These are phyloP conservation scores for Craniophora ligustri DNA, from an alignment of 2,888 invertebrate species.

Conservation along the genomic window DNA sequence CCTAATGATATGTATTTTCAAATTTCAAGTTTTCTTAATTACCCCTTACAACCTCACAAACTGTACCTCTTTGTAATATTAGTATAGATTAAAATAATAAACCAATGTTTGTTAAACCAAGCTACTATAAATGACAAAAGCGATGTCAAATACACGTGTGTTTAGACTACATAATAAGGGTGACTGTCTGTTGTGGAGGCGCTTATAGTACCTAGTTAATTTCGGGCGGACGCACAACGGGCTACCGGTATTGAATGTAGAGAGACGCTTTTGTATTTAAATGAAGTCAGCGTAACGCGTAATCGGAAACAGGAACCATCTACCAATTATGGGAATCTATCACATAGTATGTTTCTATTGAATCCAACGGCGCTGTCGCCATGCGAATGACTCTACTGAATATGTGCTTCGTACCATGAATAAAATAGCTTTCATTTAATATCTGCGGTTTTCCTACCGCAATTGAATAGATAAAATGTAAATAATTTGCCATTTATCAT, in stretches of 20 bases:
- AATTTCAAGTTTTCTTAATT: no score
- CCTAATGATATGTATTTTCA: no score
- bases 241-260: slow-evolving; percentile 58
- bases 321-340: slow-evolving; percentile 63
- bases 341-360: slow-evolving; percentile 48
- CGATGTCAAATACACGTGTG: slow-evolving; percentile 38
- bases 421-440: slow-evolving; percentile 6
- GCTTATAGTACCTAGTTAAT: slow-evolving; percentile 33
- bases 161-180: slow-evolving; percentile 50
- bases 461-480: slow-evolving; percentile 21
- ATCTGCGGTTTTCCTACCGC: slow-evolving; percentile 21
- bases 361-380: slow-evolving; percentile 41
- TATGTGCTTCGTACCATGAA: slow-evolving; percentile 7
- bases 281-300: slow-evolving; percentile 67
- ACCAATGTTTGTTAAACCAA: slow-evolving; percentile 23
- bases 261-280: slow-evolving; percentile 76
- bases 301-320: slow-evolving; percentile 79
- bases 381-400: slow-evolving; percentile 23
- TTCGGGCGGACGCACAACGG: slow-evolving; percentile 58
- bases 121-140: slow-evolving; percentile 31
- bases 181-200: slow-evolving; percentile 9
- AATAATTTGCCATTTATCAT: slow-evolving; percentile 48
- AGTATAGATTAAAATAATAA: no score
- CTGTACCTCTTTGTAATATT: no score
- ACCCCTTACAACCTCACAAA: no score